Evolutionary conservation across 2,113 vertebrate genomes (phyloP), one percentile per base, ranked within the genome.

Genomic region (Grammatotria lemairii): DNA sequence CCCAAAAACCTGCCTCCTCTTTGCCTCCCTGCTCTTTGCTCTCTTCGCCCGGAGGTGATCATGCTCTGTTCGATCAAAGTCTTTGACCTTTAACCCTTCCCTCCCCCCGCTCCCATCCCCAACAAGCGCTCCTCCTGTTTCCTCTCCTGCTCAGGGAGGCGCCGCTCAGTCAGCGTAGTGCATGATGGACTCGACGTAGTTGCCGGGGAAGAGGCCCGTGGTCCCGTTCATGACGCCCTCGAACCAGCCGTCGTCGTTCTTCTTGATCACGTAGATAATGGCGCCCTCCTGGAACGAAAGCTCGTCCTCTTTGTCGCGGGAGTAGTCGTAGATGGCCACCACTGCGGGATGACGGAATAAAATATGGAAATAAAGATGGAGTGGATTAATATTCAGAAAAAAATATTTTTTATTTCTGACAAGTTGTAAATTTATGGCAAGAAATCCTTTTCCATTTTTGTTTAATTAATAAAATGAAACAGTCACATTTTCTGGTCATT

Each of bases 181-280:
- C 99, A 99, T 99, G 97, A 99, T 99, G 3, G 98, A 99, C 93
- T 99, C 99, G 3, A 99, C 98, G 1, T 99, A 99, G 95, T 99
- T 99, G 70, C 99, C 98, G 0, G 99, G 99, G 89, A 99, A 99
- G 73, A 99, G 98, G 94, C 99, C 99, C 0, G 99, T 99, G 96
- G 99, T 98, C 68, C 97, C 97, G 55, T 98, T 98, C 98, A 99
- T 99, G 85, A 99, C 98, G 1, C 99, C 99, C 91, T 99, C 99
- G 82, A 96, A 99, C 99, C 99, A 99, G 92, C 99, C 99, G 7
- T 99, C 99, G 8, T 99, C 99, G 49, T 99, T 99, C 96, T 99
- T 99, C 97, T 99, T 99, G 96, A 99, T 99, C 92, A 99, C 99
- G 12, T 99, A 99, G 94, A 99, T 99, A 94, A 99, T 99, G 96